Conservation (phyloP, 2,797 vertebrate species). For the Gallinago nigripennis region DNA sequence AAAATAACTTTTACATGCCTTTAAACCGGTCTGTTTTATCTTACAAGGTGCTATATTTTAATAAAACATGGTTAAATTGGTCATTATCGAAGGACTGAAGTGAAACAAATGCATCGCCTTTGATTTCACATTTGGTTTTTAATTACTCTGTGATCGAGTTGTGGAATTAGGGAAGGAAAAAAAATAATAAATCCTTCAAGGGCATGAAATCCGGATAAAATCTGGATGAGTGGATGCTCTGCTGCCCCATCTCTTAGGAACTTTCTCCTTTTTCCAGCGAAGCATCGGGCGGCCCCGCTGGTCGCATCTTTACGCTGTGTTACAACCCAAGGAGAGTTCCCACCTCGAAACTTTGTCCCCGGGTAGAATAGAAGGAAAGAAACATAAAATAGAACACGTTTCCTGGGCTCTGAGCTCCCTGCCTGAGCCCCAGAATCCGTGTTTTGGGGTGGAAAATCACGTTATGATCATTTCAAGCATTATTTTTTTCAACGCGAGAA, state of each 20-base stretch:
- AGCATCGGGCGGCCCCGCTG: rapidly evolving
- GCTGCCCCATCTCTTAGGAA: background rate
- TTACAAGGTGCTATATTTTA: background rate
- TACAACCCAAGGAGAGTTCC: background rate
- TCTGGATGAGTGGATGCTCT: rapidly evolving
- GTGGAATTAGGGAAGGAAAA: background rate
- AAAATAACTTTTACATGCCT: background rate
- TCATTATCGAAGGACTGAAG: background rate
- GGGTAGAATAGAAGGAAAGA: background rate
- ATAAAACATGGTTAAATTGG: rapidly evolving
- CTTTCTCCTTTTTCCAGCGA: rapidly evolving
- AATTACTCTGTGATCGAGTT: rapidly evolving
- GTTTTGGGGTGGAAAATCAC: background rate
- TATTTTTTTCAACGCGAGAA: background rate
- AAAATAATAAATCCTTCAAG: background rate
- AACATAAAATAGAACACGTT: background rate
- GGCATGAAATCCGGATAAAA: background rate
- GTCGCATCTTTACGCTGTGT: rapidly evolving
- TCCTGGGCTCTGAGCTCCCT: background rate
- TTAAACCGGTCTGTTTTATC: rapidly evolving
- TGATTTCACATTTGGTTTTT: background rate
- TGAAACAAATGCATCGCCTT: background rate
- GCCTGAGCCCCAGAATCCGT: background rate
- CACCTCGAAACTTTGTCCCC: background rate
- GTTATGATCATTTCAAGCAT: background rate